These are phyloP conservation scores for Garra rufa DNA, from an alignment of 2,113 vertebrate species.

Conservation along the genomic window DNA sequence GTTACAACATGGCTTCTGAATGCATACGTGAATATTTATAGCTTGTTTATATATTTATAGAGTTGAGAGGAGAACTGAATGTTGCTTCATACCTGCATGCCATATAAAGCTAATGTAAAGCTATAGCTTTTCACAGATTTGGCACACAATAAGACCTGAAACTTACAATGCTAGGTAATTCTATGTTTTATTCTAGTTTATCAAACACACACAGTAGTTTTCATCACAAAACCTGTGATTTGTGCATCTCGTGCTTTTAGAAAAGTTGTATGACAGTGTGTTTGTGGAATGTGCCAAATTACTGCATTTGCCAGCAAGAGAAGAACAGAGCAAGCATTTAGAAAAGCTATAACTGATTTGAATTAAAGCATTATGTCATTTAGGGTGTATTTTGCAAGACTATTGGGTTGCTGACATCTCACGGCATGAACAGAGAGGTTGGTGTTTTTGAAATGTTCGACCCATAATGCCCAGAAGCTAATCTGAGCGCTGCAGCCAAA, in stretches of 20 bases:
- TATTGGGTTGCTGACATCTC: constrained; percentile 14
- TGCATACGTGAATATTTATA: neutral
- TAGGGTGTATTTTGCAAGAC: constrained; percentile 17
- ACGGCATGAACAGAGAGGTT: neutral
- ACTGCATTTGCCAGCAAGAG: neutral
- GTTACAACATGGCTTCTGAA: neutral
- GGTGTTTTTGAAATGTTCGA: neutral
- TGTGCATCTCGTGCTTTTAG: neutral
- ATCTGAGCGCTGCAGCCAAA: neutral
- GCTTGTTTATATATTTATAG: neutral
- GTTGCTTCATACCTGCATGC: neutral
- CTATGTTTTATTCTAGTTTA: too few species aligned
- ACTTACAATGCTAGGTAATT: too few species aligned
- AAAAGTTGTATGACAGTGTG: neutral
- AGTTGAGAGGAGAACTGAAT: neutral
- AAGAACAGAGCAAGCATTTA: constrained; percentile 1
- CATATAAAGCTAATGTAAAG: neutral
- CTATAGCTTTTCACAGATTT: neutral
- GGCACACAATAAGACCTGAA: neutral
- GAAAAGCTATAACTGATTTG: constrained; percentile 15
- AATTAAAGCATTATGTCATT: constrained; percentile 6
- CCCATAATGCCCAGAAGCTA: constrained; percentile 1
- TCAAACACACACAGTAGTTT: too few species aligned
- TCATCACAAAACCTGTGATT: too few species aligned
- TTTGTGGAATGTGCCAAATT: neutral